These are phyloP conservation scores for Heliocidaris tuberculata DNA, from an alignment of 35 echinoderm and acorn worm genomes.

Conservation along the genomic window DNA sequence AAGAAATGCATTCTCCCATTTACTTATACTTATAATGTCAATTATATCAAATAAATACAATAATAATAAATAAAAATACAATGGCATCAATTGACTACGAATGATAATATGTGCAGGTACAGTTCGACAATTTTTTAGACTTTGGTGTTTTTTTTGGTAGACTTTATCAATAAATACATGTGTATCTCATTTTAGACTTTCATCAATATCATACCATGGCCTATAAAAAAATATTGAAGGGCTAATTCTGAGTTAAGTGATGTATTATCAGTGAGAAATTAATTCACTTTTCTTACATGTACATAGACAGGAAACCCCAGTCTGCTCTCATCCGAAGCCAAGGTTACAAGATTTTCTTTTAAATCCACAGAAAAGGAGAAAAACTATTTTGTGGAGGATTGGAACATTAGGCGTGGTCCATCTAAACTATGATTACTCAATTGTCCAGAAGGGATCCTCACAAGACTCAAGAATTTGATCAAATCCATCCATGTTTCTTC, in stretches of 20 bases:
- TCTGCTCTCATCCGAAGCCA: neutral
- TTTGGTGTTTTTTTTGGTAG: no score
- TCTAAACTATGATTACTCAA: constrained; percentile 10
- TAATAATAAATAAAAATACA: no score
- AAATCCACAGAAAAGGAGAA: neutral
- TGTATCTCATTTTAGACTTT: no score
- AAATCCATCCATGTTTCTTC: neutral
- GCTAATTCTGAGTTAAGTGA: neutral
- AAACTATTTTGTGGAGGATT: neutral
- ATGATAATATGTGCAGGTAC: no score
- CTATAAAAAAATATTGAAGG: neutral
- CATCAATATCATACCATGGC: no score
- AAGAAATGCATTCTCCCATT: no score
- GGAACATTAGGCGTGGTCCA: constrained; percentile 4
- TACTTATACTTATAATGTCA: no score
- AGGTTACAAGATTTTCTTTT: neutral
- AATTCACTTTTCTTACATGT: neutral
- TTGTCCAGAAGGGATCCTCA: neutral
- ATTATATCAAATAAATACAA: no score
- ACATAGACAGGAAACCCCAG: constrained; percentile 4
- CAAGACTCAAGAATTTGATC: neutral
- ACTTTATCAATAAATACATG: no score
- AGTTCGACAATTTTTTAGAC: no score
- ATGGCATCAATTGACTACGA: no score
- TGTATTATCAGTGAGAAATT: neutral